Evolutionary conservation across 2,113 vertebrate species (phyloP), one percentile per base, ranked within the genome.

Genomic region (Psephotus haematonotus): DNA sequence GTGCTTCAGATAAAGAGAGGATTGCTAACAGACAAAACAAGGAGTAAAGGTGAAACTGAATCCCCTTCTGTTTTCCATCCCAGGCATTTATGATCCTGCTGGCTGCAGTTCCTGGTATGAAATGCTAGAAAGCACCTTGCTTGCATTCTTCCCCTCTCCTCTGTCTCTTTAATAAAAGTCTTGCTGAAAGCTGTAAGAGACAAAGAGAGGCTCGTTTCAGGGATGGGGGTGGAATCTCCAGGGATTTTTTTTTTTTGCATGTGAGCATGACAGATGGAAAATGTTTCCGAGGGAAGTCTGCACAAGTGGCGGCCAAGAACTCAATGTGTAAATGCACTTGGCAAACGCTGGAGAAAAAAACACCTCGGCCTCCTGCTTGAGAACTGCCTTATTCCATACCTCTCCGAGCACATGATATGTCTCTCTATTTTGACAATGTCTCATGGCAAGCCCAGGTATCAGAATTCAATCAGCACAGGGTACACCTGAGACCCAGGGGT

Each of bases 291-390:
- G 72, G 62, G 90, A 96, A 95, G 65, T 78, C 88, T 94, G 68
- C 23, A 60, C 47, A 84, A 96, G 72, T 85, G 90, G 37, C 33
- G 7, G 90, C 88, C 93, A 97, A 94, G 67, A 87, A 64, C 60
- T 95, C 70, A 44, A 53, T 53, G 81, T 86, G 80, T 90, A 93
- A 95, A 95, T 95, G 75, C 82, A 85, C 35, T 95, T 83, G 92
- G 77, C 82, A 95, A 94, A 64, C 1, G 2, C 7, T 39, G 49
- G 24, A 81, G 8, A 12, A 72, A 95, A 93, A 88, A 72, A 6
- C 28, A 93, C 41, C 49, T 93, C 3, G 0, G 43, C 37, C 65
- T 82, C 62, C 53, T 92, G 27, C 74, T 88, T 87, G 29, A 93
- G 68, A 81, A 43, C 31, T 79, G 44, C 31, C 27, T 85, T 63